Base-by-base conservation (phyloP, 2,888 invertebrate genomes). In the Subacronicta megacephala region DNA sequence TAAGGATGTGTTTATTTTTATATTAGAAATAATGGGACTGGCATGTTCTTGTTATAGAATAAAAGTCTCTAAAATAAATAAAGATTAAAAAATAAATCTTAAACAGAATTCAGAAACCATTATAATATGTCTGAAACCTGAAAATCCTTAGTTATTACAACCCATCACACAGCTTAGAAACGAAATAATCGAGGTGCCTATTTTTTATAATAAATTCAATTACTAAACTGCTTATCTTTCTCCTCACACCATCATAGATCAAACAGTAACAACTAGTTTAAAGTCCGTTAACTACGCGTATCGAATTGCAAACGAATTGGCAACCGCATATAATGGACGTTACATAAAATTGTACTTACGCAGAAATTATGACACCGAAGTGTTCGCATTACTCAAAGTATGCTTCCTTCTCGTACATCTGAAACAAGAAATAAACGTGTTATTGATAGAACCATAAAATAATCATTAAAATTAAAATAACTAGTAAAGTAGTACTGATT, bases 381-480 rank as follows among this genome's bases (percentile, higher is more conserved):
- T 85, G 81, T 87, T 90, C 81, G 88, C 93, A 93, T 93, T 90
- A 90, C 93, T 91, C 83, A 86, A 81, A 83, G 84, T 84, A 85
- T 85, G 78, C 75, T 72, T 75, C 78, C 81, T 84, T 78, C 75
- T 77, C 75, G 65, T 75, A 77, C 86, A 92, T 90, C 93, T 93
- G 92, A 52, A 92, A 91, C 80, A 89, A 87, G 68, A 68, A 70
- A 77, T 67, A 55, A 66, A 59, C 40, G 40, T 9, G 31, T 56
- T 57, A 55, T n/a, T 53, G 23, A 49, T 63, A 15, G 18, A 26
- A 44, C 12, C 23, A 45, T 54, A 59, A 50, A 70, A 54, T 6
- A 4, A n/a, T 7, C 12, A 49, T 35, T 55, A 49, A 59, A 46
- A 35, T 20, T 26, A 38, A 50, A 64, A 64, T 18, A 42, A 51